Conservation (phyloP, 2,888 invertebrate species). For the Cartodere bifasciata region DNA sequence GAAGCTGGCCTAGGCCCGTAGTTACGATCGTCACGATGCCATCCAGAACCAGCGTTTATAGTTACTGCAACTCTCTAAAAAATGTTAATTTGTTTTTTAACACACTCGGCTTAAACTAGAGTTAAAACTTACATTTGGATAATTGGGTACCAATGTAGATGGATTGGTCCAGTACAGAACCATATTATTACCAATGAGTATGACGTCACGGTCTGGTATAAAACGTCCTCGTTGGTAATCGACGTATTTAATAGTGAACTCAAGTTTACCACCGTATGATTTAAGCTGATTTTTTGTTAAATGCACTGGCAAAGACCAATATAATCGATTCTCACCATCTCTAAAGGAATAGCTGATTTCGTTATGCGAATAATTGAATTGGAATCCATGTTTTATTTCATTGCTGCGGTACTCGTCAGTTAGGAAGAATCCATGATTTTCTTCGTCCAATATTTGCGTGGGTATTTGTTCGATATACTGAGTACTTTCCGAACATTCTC, state of each 20-base stretch:
- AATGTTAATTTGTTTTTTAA: too few species aligned
- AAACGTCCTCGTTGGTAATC: constrained; percentile 36
- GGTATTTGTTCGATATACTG: constrained; percentile 54
- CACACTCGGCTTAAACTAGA: too few species aligned
- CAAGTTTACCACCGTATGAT: constrained; percentile 77
- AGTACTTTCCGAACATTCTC: constrained; percentile 57
- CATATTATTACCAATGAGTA: constrained; percentile 66
- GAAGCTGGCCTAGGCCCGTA: constrained; percentile 47
- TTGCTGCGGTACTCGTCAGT: constrained; percentile 43
- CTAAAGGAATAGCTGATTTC: constrained; percentile 47
- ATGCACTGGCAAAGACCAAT: constrained; percentile 62
- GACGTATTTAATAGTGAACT: constrained; percentile 59
- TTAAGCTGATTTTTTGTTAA: constrained; percentile 65
- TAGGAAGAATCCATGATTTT: constrained; percentile 46
- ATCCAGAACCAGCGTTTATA: constrained; percentile 48
- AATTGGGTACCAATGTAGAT: constrained; percentile 40
- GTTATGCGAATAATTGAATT: constrained; percentile 42
- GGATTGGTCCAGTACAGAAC: constrained; percentile 67
- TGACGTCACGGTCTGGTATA: constrained; percentile 64
- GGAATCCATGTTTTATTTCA: constrained; percentile 37
- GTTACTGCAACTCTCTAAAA: constrained; percentile 49
- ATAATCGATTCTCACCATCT: constrained; percentile 41
- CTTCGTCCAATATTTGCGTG: constrained; percentile 43
- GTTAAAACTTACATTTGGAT: constrained; percentile 43
- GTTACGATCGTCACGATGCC: constrained; percentile 45